Evolutionary conservation across 1,140 invertebrate species (phyloP).

Genomic region (Mizuhopecten yessoensis): DNA sequence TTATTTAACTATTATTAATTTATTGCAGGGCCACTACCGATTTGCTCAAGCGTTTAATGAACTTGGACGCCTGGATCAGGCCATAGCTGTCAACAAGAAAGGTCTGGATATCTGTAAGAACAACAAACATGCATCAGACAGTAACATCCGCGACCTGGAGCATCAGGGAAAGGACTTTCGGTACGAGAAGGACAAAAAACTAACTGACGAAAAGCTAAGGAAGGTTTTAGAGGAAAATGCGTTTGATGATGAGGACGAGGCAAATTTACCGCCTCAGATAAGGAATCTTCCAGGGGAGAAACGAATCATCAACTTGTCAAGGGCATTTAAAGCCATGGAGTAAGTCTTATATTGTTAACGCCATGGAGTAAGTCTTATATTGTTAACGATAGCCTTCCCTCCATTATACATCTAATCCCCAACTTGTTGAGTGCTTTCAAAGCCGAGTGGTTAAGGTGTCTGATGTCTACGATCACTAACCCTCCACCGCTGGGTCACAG

Average conservation of each 20-base stretch:
- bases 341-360: no score
- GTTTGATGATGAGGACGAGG: conserved; percentile 43
- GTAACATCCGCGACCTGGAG: conserved; percentile 54
- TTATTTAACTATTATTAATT: no score
- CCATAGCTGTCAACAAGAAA: conserved; percentile 54
- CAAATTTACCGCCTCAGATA: conserved; percentile 47
- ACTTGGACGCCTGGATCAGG: conserved; percentile 53
- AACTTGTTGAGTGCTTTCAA: no score
- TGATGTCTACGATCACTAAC: no score
- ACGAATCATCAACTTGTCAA: conserved; percentile 53
- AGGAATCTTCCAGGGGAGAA: conserved; percentile 52
- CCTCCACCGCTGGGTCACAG: no score
- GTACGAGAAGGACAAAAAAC: conserved; percentile 42
- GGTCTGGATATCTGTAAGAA: conserved; percentile 56
- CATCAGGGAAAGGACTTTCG: conserved; percentile 53
- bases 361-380: no score
- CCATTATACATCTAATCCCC: no score
- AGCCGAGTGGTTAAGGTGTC: no score
- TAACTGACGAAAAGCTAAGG: conserved; percentile 37
- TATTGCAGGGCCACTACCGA: conserved; percentile 58
- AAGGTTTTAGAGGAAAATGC: conserved; percentile 41
- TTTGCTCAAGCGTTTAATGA: conserved; percentile 60
- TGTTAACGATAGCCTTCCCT: no score
- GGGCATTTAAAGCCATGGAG: conserved; percentile 48
- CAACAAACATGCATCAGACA: conserved; percentile 52